Base-by-base conservation (phyloP, 2,113 vertebrate species). In the Dipodomys merriami region DNA sequence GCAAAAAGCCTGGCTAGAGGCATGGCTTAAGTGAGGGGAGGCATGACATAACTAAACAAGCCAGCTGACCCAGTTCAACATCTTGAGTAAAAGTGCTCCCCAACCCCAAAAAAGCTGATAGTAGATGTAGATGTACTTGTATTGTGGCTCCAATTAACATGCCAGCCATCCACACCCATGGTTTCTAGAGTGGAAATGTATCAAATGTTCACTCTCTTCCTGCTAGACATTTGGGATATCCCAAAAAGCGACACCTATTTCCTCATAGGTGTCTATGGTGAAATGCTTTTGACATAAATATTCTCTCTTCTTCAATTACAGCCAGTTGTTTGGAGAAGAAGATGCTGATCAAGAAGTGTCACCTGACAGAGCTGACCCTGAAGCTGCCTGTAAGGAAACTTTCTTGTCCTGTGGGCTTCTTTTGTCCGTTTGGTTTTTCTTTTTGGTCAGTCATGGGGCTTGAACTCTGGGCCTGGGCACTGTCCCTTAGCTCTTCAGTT, bases 301-400 rank as follows among this genome's bases (percentile, higher is more conserved):
- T 90, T 86, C 83, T 83, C 23, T 88, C 18, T n/a, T 98, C 81
- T 96, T 94, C 35, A 96, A 96, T 97, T 97, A 6, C 39, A 99
- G 99, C 97, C 99, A 99, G 96, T 97, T 99, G 64, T 99, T 99
- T 97, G 99, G 99, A 94, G 99, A 99, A 97, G 99, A 99, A 96
- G 99, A 99, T 94, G 99, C 99, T 2, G 99, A 99, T 98, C 99
- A 99, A 96, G 99, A 99, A 96, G 99, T 99, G 3, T 99, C 99
- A 0, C 99, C 99, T 3, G 99, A 99, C 97, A 99, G 99, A 20
- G 99, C 99, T 16, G 99, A 99, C 96, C 99, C 99, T 33, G 99
- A 99, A 96, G 99, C 99, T 96, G 97, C 99, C 72, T 99, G 99
- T 99, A 96, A 99, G 99, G 99, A 90, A 83, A 89, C 19, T 35